Evolutionary conservation across 2,113 vertebrate species (phyloP).

Genomic region (Pomatorhinus ruficollis): DNA sequence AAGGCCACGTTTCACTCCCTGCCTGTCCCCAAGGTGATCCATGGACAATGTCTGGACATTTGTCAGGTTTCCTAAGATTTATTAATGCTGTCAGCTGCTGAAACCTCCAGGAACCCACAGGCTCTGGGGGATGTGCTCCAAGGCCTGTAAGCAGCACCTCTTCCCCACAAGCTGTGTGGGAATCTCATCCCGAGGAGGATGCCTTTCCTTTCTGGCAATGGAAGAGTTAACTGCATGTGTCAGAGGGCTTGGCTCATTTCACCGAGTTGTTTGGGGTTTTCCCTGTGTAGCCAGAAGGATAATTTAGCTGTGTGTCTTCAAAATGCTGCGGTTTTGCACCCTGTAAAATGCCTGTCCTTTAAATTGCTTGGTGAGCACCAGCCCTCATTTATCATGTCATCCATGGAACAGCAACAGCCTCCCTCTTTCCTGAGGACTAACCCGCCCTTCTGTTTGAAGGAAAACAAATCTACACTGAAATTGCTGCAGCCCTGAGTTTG

Average conservation of each 20-base stretch:
- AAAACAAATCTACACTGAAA: not conserved
- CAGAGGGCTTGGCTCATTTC: not conserved
- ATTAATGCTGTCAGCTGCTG: not conserved
- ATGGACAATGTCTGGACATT: rapidly evolving
- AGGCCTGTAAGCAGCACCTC: not conserved
- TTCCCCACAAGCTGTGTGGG: too few relatives aligned
- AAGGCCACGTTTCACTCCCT: not conserved
- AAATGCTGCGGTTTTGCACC: not conserved
- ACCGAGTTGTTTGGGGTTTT: not conserved
- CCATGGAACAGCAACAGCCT: not conserved
- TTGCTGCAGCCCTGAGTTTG: not conserved
- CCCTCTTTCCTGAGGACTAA: not conserved
- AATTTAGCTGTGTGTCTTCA: not conserved
- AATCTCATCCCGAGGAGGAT: not conserved
- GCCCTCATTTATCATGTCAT: not conserved
- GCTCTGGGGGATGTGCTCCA: rapidly evolving
- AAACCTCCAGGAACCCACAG: not conserved
- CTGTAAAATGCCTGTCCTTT: not conserved
- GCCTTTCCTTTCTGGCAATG: rapidly evolving
- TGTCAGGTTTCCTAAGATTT: not conserved
- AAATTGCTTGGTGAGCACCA: not conserved
- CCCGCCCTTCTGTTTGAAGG: not conserved
- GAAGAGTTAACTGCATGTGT: not conserved
- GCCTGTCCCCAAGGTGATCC: not conserved
- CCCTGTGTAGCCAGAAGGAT: not conserved